Conservation (phyloP, 2,888 invertebrate species). For the Ectemnius lituratus region DNA sequence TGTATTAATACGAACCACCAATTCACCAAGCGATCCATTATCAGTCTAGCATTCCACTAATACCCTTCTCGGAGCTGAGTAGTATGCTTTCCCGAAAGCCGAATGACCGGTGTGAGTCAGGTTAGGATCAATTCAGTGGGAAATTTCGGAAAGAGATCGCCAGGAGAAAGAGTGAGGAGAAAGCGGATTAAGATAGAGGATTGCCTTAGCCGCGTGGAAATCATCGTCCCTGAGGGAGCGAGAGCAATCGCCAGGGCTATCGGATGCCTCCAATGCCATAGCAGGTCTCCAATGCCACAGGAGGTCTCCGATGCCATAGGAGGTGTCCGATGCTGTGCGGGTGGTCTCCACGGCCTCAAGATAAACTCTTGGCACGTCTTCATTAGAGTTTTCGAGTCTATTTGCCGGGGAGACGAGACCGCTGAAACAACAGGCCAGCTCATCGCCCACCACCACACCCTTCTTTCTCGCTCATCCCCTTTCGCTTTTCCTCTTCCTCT, state of each 20-base stretch:
- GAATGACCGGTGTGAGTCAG: background rate
- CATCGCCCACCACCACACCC: background rate
- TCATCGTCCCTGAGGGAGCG: slow-evolving; percentile 68
- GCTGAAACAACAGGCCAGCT: slow-evolving; percentile 67
- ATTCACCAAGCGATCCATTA: slow-evolving; percentile 4
- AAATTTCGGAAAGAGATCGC: slow-evolving; percentile 16
- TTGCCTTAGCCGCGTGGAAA: slow-evolving; percentile 47
- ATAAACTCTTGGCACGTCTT: slow-evolving; percentile 75
- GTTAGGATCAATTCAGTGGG: slow-evolving; percentile 31
- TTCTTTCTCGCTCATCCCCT: background rate
- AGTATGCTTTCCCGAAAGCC: slow-evolving; percentile 22
- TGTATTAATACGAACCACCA: too few relatives aligned
- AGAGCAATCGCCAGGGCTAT: slow-evolving; percentile 55
- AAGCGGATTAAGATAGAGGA: slow-evolving; percentile 19
- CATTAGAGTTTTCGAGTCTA: slow-evolving; percentile 74
- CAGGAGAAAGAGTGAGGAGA: background rate
- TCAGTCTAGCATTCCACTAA: background rate
- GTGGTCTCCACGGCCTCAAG: slow-evolving; percentile 63
- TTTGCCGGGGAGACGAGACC: slow-evolving; percentile 61
- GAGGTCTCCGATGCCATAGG: slow-evolving; percentile 68
- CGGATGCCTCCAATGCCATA: too few relatives aligned
- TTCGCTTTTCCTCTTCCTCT: background rate
- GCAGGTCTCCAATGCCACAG: background rate
- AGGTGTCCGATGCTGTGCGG: slow-evolving; percentile 62
- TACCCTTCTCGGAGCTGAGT: background rate